A percentile compares a stretch with the other conserved stretches of the same genome.
Conservation (phyloP, 1,140 invertebrate species). For the Apis florea region DNA sequence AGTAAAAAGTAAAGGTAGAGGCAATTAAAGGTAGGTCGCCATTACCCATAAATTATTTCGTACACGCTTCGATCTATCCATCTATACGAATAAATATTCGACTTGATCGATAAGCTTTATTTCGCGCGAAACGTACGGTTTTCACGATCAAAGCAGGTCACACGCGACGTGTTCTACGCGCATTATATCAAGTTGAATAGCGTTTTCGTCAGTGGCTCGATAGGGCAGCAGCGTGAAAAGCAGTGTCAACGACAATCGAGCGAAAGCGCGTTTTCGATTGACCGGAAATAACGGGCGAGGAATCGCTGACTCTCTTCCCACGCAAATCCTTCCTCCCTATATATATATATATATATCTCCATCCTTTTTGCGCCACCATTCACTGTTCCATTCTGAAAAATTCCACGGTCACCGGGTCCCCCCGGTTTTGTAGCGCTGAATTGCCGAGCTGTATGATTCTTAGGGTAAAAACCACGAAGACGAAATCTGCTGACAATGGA, state of each 20-base stretch:
- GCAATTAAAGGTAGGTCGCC: no score
- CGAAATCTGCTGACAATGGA: slow-evolving; percentile 13
- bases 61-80: no score
- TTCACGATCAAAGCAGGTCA: not conserved
- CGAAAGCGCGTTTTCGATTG: slow-evolving; percentile 47
- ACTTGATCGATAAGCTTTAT: not conserved
- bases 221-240: slow-evolving; percentile 39
- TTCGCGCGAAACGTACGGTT: not conserved
- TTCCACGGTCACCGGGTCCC: not conserved
- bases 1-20: no score
- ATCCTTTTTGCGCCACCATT: no score
- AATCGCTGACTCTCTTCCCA: slow-evolving; percentile 49
- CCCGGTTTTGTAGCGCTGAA: not conserved
- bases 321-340: not conserved
- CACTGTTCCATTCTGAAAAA: slow-evolving; percentile 12
- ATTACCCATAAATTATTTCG: no score
- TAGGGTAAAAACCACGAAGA: slow-evolving; percentile 25
- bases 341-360: no score
- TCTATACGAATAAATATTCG: not conserved
- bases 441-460: not conserved
- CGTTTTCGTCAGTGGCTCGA: slow-evolving; percentile 28
- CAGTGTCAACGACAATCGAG: slow-evolving; percentile 53
- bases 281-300: slow-evolving; percentile 66
- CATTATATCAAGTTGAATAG: slow-evolving; percentile 53
- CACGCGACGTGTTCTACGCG: slow-evolving; percentile 14